A percentile compares a stretch with the other conserved stretches of the same genome.
Conservation (phyloP, 2,113 vertebrate species). For the Esox niger region DNA sequence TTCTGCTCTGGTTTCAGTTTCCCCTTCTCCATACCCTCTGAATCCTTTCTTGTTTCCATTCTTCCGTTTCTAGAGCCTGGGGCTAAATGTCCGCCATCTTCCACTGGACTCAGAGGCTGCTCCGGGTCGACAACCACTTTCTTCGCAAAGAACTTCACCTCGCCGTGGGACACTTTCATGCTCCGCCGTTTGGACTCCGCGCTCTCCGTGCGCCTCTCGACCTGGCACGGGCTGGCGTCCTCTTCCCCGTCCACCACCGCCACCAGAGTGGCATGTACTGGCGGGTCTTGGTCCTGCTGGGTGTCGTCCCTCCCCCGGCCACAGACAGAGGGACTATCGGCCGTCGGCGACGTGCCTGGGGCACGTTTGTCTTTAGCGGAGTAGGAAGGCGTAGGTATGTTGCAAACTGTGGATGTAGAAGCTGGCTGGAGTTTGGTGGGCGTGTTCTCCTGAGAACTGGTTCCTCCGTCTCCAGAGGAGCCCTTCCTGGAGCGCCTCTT, state of each 20-base stretch:
- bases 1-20: conserved; percentile 29
- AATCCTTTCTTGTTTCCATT: neutral
- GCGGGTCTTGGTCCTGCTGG: conserved; percentile 32
- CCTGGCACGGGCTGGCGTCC: conserved; percentile 36
- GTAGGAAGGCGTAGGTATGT: conserved; percentile 31
- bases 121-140: conserved; percentile 48
- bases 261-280: conserved; percentile 4
- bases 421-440: conserved; percentile 19
- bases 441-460: conserved; percentile 30
- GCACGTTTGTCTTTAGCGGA: conserved; percentile 35
- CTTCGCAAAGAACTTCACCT: conserved; percentile 65
- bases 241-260: conserved; percentile 2
- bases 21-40: conserved; percentile 26
- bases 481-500: conserved; percentile 51
- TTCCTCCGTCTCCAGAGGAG: conserved; percentile 49
- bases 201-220: conserved; percentile 66
- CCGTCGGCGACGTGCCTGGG: conserved; percentile 43
- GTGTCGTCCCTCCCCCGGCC: conserved; percentile 22
- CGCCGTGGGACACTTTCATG: conserved; percentile 62
- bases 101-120: neutral
- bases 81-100: neutral
- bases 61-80: conserved; percentile 7
- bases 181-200: conserved; percentile 70
- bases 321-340: conserved; percentile 28
- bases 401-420: conserved; percentile 28